Conservation (phyloP, 1,140 invertebrate genomes). For the Papilio glaucus region DNA sequence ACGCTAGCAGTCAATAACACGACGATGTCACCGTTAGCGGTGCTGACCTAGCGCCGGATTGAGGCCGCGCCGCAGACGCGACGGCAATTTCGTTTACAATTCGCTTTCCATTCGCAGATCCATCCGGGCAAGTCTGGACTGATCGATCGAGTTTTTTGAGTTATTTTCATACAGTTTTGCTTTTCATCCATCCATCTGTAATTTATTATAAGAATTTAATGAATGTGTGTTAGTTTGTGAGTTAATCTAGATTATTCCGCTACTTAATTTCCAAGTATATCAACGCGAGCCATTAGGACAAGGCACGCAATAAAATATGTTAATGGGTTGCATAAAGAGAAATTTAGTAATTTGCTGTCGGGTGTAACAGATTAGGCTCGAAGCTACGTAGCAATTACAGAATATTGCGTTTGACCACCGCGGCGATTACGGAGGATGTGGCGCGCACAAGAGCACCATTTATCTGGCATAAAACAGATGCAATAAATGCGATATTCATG, state of each 20-base stretch:
- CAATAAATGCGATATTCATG: constrained; percentile 20
- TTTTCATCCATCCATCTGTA: neutral
- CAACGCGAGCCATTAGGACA: constrained; percentile 1
- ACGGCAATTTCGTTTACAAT: constrained; percentile 54
- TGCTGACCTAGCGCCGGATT: constrained; percentile 39
- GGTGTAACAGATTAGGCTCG: constrained; percentile 20
- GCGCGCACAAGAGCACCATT: constrained; percentile 3
- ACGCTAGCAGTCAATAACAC: constrained; percentile 19
- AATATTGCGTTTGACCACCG: constrained; percentile 21
- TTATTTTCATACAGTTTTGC: neutral
- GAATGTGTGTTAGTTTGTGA: neutral
- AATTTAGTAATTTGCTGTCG: constrained; percentile 21
- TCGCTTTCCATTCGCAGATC: constrained; percentile 58
- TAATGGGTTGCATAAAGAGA: constrained; percentile 23
- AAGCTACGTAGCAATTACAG: constrained; percentile 15
- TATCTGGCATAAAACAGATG: constrained; percentile 26
- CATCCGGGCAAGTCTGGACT: constrained; percentile 42
- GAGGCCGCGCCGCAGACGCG: constrained; percentile 51
- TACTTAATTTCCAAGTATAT: constrained; percentile 19
- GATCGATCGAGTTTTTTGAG: neutral
- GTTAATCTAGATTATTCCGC: constrained; percentile 17
- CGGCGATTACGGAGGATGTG: constrained; percentile 16
- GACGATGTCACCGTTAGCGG: constrained; percentile 45
- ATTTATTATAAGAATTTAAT: neutral
- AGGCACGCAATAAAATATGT: constrained; percentile 20